Base-by-base conservation (phyloP, 1,140 invertebrate species). In the Varroa destructor region DNA sequence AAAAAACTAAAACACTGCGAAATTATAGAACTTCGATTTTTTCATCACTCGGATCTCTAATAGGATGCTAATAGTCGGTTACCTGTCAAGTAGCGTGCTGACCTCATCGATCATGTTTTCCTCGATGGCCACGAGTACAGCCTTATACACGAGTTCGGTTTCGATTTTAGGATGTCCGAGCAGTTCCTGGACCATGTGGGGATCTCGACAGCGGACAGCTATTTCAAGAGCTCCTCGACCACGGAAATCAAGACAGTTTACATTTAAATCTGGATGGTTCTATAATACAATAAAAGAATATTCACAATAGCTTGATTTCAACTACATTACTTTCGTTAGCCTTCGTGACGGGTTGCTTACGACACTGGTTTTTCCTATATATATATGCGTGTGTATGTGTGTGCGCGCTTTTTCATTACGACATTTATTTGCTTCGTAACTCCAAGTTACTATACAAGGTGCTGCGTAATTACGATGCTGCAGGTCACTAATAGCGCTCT, bases 141-240 rank as follows among this genome's bases (percentile, higher is more conserved):
- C 73, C 51, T 71, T 71, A 43, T 74, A 73, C 46, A 70, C 70
- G 37, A 74, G 74, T 6, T 42, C 58, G 3, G 70, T 70, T 37
- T 57, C 72, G 0, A 75, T 56, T 25, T 43, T 42, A 12, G 71
- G 36, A 37, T 71, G 64, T 5, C 58, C 43, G 10, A 75, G 54
- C n/a, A 75, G 55, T 43, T 71, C 72, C 5, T 37, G 51, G 0
- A 75, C 55, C 43, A 75, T 55, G 6, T 74, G 71, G 12, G 58
- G 40, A 72, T 75, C 74, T 54, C 56, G 72, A 51, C 57, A 43
- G 25, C 58, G 64, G 0, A 75, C 72, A 10, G 74, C 74, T 56
- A 75, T 74, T 36, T 75, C 74, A 58, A 75, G 64, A 25, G 73
- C 74, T 54, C 73, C 46, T 14, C 73, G 72, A 12, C 73, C 74